These are phyloP conservation scores for Eupithecia dodoneata DNA, from an alignment of 2,888 invertebrate species.

Conservation along the genomic window DNA sequence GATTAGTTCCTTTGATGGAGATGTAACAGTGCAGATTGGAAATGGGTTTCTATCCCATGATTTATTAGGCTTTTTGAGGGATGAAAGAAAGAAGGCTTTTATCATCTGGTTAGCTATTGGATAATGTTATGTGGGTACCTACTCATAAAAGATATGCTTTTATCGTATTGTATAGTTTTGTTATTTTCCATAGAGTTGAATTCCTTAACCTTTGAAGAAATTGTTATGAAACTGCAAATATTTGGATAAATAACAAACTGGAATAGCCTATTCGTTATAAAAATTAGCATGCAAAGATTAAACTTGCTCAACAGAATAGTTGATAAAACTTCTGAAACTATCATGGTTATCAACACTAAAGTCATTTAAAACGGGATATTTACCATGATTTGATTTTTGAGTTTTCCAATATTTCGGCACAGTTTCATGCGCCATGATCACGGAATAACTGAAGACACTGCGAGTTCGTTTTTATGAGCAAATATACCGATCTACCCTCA, in stretches of 20 bases:
- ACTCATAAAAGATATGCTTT: neutral
- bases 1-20: conserved; percentile 25
- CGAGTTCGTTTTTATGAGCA: too few species aligned
- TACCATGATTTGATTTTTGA: too few species aligned
- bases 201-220: neutral
- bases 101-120: neutral
- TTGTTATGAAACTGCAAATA: neutral
- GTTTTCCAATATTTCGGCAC: too few species aligned
- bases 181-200: neutral
- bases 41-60: neutral
- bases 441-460: too few species aligned
- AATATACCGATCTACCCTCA: too few species aligned
- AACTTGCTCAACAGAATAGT: conserved; percentile 8
- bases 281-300: conserved; percentile 8
- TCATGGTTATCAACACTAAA: too few species aligned
- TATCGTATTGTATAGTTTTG: neutral
- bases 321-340: too few species aligned
- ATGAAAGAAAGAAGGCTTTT: neutral
- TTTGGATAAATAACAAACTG: neutral
- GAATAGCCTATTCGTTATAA: neutral
- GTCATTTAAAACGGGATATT: too few species aligned
- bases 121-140: neutral
- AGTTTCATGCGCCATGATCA: too few species aligned
- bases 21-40: conserved; percentile 5
- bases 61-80: conserved; percentile 2